These are phyloP conservation scores for Taenioides sp. DNA, from an alignment of 2,797 vertebrate species.

Conservation along the genomic window DNA sequence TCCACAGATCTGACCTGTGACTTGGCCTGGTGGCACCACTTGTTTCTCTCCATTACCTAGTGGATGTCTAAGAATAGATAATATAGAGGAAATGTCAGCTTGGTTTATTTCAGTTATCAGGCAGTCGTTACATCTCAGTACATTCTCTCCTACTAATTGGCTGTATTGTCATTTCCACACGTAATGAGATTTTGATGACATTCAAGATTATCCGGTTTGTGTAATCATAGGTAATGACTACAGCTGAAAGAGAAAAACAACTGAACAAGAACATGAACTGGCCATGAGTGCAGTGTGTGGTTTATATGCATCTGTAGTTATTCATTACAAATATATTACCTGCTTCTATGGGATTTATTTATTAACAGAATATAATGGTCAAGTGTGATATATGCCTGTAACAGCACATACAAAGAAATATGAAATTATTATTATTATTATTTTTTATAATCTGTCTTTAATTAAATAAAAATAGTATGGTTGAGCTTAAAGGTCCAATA, in stretches of 20 bases:
- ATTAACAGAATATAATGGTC: not conserved
- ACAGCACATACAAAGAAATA: not conserved
- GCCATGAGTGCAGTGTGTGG: not conserved
- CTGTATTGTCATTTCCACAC: not conserved
- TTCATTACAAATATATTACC: not conserved
- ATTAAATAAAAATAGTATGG: too few relatives aligned
- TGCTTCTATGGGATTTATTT: not conserved
- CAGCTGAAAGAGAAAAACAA: not conserved
- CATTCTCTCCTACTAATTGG: not conserved
- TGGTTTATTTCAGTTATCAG: not conserved
- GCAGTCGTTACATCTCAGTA: not conserved
- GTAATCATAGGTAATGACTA: not conserved
- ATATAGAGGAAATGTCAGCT: not conserved
- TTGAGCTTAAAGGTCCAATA: too few relatives aligned
- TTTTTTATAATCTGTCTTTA: too few relatives aligned
- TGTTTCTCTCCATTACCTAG: too few relatives aligned
- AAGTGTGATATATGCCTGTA: not conserved
- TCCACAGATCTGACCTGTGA: too few relatives aligned
- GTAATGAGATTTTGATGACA: conserved; percentile 2
- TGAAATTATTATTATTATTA: too few relatives aligned
- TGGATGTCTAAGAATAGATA: too few relatives aligned
- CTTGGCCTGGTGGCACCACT: too few relatives aligned
- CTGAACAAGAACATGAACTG: not conserved
- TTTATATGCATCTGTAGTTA: too few relatives aligned
- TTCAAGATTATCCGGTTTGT: not conserved